phyloP scores from a whole-genome alignment of 2,888 invertebrate species.

The Leuctra nigra region DNA sequence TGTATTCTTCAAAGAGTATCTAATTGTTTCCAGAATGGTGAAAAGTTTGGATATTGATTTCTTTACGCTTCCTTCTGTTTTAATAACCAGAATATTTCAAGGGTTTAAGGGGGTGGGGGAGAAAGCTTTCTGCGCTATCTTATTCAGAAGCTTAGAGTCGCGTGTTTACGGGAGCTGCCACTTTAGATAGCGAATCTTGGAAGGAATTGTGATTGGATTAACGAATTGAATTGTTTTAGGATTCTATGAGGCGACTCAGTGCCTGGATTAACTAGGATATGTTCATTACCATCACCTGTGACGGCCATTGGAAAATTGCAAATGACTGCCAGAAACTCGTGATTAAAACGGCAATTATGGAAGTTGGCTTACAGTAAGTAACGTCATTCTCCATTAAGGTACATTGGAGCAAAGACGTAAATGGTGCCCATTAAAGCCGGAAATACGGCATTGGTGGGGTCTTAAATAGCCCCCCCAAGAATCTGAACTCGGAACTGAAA shows the following conservation, averaged over 20 bases:
- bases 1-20: neutral
- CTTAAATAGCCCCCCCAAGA: neutral
- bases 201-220: conserved; percentile 1
- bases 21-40: neutral
- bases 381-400: no score
- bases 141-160: neutral
- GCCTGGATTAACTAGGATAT: neutral
- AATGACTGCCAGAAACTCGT: neutral
- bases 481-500: neutral
- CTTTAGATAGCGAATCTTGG: neutral
- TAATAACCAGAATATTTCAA: neutral
- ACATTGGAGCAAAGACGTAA: no score
- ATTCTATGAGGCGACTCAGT: neutral
- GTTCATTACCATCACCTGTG: neutral
- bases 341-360: neutral
- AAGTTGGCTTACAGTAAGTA: neutral
- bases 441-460: neutral
- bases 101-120: neutral
- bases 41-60: neutral
- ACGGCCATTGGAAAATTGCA: neutral
- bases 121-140: neutral
- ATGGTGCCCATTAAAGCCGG: no score
- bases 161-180: neutral
- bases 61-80: neutral
- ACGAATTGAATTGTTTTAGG: neutral